phyloP scores from a whole-genome alignment of 2,113 vertebrate genomes.

The Salvator merianae region DNA sequence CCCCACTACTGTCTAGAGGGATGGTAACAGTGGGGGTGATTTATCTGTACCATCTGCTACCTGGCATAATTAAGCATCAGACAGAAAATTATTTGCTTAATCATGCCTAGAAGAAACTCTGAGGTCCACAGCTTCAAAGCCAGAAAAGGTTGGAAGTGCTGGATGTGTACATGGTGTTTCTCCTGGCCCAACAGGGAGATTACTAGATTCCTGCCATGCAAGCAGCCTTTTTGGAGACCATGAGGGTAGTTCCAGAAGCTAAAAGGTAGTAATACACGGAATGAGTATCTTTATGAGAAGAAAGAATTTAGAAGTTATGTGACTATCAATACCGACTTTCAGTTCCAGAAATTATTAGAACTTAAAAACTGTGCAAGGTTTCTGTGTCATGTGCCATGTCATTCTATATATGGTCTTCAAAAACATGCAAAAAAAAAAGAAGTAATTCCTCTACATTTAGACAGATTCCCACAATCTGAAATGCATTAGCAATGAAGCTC shows the following conservation, averaged over 20 bases:
- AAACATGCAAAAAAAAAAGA: background rate
- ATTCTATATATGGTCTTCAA: background rate
- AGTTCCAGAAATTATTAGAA: background rate
- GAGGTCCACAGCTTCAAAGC: too few species aligned
- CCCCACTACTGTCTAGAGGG: too few species aligned
- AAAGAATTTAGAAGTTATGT: background rate
- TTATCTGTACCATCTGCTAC: too few species aligned
- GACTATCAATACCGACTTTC: background rate
- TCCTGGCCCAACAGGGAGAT: too few species aligned
- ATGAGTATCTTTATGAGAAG: background rate
- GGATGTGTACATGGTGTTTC: too few species aligned
- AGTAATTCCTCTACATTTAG: background rate
- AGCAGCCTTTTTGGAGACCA: too few species aligned
- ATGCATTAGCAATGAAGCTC: slow-evolving; percentile 47
- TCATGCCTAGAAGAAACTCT: too few species aligned
- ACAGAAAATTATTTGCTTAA: too few species aligned
- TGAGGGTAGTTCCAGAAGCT: background rate
- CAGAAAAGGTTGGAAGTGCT: too few species aligned
- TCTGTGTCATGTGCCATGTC: background rate
- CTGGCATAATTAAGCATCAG: too few species aligned
- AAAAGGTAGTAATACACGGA: background rate
- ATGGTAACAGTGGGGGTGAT: too few species aligned
- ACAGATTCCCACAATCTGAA: slow-evolving; percentile 16
- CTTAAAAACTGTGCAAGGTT: background rate
- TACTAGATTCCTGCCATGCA: too few species aligned